Evolutionary conservation across 1,140 invertebrate species (phyloP).

Genomic region (Zaprionus ornatus): DNA sequence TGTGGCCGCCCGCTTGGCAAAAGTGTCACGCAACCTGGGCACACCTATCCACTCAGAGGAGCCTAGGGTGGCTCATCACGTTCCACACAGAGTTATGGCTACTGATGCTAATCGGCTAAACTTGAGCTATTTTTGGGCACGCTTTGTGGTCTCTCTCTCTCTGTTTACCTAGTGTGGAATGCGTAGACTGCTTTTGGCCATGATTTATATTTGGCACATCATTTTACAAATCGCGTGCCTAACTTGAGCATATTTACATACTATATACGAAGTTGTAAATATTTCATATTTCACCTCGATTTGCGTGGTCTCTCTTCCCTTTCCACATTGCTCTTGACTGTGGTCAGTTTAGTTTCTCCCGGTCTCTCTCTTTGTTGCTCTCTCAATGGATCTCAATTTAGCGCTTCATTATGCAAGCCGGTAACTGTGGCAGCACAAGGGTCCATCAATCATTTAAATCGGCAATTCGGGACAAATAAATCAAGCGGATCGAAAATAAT

Average conservation of each 20-base stretch:
- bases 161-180: conserved; percentile 49
- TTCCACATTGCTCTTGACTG: conserved; percentile 27
- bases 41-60: conserved; percentile 12
- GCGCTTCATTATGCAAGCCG: conserved; percentile 53
- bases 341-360: conserved; percentile 36
- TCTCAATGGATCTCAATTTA: conserved; percentile 60
- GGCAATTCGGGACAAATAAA: conserved; percentile 44
- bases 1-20: conserved; percentile 56
- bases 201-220: conserved; percentile 64
- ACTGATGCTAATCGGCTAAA: conserved; percentile 61
- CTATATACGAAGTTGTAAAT: conserved; percentile 35
- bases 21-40: conserved; percentile 70
- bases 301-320: conserved; percentile 32
- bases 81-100: conserved; percentile 25
- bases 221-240: conserved; percentile 22
- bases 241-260: conserved; percentile 15
- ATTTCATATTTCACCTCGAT: conserved; percentile 19
- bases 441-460: conserved; percentile 64
- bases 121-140: conserved; percentile 72
- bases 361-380: background rate
- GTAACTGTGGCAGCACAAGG: conserved; percentile 21
- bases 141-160: conserved; percentile 50
- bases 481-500: conserved; percentile 54
- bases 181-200: conserved; percentile 53
- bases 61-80: conserved; percentile 47